phyloP scores from a whole-genome alignment of 2,113 vertebrate genomes.

The Mobula birostris region DNA sequence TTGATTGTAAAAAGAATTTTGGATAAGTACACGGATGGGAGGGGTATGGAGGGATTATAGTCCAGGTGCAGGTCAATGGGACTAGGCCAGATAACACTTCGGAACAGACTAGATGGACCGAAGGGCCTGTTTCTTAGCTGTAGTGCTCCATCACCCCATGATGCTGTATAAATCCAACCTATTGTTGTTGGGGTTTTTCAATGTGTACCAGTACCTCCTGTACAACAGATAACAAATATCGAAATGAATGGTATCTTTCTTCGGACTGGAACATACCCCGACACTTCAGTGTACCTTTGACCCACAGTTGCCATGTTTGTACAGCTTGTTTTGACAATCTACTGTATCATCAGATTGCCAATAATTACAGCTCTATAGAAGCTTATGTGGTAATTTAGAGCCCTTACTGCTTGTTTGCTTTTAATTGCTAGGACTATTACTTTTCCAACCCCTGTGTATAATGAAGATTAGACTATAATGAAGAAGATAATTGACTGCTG shows the following conservation, averaged over 20 bases:
- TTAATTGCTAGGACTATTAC: slow-evolving; percentile 1
- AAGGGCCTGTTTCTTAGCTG: too few relatives aligned
- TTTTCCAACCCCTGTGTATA: neutral
- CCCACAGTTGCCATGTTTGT: neutral
- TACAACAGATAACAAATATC: neutral
- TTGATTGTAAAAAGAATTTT: too few relatives aligned
- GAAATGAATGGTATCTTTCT: neutral
- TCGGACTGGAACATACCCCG: neutral
- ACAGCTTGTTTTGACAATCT: slow-evolving; percentile 14
- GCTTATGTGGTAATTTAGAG: slow-evolving; percentile 22
- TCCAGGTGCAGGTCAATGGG: too few relatives aligned
- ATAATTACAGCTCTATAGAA: slow-evolving; percentile 22
- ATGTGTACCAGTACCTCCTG: neutral
- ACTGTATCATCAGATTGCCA: neutral
- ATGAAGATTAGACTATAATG: slow-evolving; percentile 33
- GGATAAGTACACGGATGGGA: too few relatives aligned
- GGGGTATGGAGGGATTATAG: too few relatives aligned
- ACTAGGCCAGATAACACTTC: too few relatives aligned
- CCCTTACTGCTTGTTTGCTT: slow-evolving; percentile 33
- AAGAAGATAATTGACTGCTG: slow-evolving; percentile 9
- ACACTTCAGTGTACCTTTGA: neutral
- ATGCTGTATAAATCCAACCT: too few relatives aligned
- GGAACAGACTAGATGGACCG: too few relatives aligned
- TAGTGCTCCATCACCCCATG: too few relatives aligned
- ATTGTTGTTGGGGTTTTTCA: neutral